A percentile compares a stretch with the other conserved stretches of the same genome.
phyloP scores from a whole-genome alignment of 2,888 invertebrate species.

The Mamestra brassicae region DNA sequence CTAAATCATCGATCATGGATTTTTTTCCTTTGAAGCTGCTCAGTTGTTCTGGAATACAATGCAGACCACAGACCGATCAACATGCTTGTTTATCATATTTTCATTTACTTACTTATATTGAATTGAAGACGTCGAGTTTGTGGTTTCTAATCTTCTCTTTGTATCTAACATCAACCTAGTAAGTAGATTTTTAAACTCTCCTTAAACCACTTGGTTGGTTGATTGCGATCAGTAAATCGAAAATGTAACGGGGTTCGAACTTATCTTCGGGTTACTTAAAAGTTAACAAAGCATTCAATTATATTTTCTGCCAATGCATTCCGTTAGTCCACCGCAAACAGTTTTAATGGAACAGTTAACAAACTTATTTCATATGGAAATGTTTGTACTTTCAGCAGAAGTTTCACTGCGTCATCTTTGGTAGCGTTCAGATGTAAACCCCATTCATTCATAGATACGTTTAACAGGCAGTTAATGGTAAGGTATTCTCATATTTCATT shows the following conservation, averaged over 20 bases:
- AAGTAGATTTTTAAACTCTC: not conserved
- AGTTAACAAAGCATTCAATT: constrained; percentile 21
- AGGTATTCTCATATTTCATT: too few relatives aligned
- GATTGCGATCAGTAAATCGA: constrained; percentile 3
- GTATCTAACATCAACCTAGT: not conserved
- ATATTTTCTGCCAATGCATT: constrained; percentile 20
- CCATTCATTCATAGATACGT: not conserved
- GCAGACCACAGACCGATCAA: not conserved
- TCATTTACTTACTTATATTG: not conserved
- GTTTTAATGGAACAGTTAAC: constrained; percentile 13
- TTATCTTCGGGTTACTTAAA: constrained; percentile 3
- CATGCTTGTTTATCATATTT: not conserved
- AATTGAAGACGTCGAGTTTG: not conserved
- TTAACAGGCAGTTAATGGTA: too few relatives aligned
- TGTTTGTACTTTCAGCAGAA: constrained; percentile 52
- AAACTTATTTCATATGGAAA: constrained; percentile 58
- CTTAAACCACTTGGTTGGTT: not conserved
- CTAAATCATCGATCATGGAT: not conserved
- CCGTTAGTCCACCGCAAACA: constrained; percentile 26
- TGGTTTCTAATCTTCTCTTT: constrained; percentile 16
- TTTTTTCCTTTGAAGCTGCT: not conserved
- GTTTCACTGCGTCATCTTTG: constrained; percentile 29
- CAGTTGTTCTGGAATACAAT: not conserved
- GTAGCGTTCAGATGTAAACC: constrained; percentile 6
- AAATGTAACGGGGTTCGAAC: constrained; percentile 11